These are phyloP conservation scores for Verasper variegatus DNA, from an alignment of 2,113 vertebrate genomes.

Conservation along the genomic window DNA sequence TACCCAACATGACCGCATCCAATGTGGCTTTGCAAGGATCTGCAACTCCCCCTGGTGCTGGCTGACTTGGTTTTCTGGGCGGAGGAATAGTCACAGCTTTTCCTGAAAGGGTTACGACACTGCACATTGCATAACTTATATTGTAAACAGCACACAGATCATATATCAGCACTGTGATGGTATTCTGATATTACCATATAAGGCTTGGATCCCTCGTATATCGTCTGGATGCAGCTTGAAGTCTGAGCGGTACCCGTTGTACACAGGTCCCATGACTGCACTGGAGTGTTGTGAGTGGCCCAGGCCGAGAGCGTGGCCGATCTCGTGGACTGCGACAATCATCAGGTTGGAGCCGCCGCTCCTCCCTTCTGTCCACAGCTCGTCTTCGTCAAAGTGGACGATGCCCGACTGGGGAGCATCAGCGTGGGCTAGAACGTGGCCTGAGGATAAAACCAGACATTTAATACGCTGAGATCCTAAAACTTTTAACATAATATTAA, in stretches of 20 bases:
- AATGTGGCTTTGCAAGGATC: constrained; percentile 83
- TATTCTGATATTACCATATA: constrained; percentile 81
- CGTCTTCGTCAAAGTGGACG: constrained; percentile 87
- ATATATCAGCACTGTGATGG: background rate
- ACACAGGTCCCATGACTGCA: constrained; percentile 88
- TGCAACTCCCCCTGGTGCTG: constrained; percentile 44
- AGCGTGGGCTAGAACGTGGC: constrained; percentile 87
- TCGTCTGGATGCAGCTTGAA: constrained; percentile 88
- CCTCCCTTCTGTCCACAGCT: constrained; percentile 87
- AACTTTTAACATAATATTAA: too few species aligned
- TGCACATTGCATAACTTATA: background rate
- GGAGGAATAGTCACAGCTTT: constrained; percentile 65
- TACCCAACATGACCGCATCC: constrained; percentile 87
- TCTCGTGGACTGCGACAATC: constrained; percentile 89
- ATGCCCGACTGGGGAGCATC: constrained; percentile 86
- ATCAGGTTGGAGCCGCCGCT: constrained; percentile 83
- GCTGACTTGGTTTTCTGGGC: constrained; percentile 26
- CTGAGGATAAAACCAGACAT: constrained; percentile 53
- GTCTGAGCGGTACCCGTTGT: constrained; percentile 81
- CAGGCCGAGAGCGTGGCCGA: constrained; percentile 88
- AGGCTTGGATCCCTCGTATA: constrained; percentile 85
- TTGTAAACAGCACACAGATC: background rate
- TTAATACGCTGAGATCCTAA: background rate
- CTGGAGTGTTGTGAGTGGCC: constrained; percentile 85
- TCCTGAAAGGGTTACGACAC: constrained; percentile 60